phyloP scores from a whole-genome alignment of 2,113 vertebrate genomes.

The Ameiurus melas region DNA sequence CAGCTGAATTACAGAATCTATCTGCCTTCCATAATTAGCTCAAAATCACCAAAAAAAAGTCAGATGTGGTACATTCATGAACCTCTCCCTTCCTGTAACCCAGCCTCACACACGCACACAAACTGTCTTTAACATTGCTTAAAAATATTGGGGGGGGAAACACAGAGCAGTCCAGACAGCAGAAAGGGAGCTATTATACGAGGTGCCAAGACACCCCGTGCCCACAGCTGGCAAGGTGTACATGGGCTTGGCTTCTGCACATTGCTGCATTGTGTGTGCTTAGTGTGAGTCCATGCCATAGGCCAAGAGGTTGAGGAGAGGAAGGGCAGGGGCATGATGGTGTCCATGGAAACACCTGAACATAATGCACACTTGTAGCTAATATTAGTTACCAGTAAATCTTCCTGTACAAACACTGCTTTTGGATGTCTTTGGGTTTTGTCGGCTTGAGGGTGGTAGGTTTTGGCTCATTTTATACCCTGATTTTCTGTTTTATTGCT shows the following conservation, averaged over 20 bases:
- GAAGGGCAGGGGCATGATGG: background rate
- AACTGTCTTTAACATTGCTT: conserved; percentile 54
- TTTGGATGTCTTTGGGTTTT: background rate
- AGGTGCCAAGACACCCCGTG: conserved; percentile 64
- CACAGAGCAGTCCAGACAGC: conserved; percentile 35
- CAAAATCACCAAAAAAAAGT: conserved; percentile 60
- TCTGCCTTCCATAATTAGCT: conserved; percentile 55
- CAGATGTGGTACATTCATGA: conserved; percentile 58
- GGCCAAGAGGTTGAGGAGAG: background rate
- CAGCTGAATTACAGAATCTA: conserved; percentile 39
- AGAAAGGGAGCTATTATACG: conserved; percentile 62
- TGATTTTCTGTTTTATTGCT: background rate
- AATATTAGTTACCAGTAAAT: background rate
- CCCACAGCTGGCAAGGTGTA: conserved; percentile 48
- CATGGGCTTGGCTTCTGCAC: conserved; percentile 56
- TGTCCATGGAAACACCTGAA: background rate
- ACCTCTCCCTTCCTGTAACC: conserved; percentile 61
- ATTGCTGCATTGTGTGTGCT: conserved; percentile 56
- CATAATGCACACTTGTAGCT: background rate
- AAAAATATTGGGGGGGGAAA: background rate
- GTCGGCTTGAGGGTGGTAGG: conserved; percentile 10
- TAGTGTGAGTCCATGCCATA: conserved; percentile 16
- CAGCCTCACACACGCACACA: conserved; percentile 31
- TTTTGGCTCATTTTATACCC: conserved; percentile 1
- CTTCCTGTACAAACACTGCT: background rate